phyloP scores from a whole-genome alignment of 2,113 vertebrate genomes.

The Anarrhichthys ocellatus region DNA sequence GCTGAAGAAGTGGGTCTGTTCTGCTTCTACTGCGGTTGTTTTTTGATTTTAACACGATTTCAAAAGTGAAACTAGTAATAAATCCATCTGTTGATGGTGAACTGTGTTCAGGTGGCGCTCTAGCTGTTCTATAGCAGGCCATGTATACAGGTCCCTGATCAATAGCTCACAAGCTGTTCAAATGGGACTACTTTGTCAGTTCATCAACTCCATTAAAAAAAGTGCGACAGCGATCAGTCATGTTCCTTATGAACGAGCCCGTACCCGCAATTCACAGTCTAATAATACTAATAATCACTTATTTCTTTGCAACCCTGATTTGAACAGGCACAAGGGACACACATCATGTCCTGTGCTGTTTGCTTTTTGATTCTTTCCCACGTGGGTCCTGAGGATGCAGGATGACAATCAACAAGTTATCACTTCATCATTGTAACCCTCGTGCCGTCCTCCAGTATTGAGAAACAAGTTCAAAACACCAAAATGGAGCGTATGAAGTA shows the following conservation, averaged over 20 bases:
- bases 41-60: background rate
- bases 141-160: background rate
- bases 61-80: background rate
- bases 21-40: too few relatives aligned
- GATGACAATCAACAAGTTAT: background rate
- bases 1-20: background rate
- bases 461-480: background rate
- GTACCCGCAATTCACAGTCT: background rate
- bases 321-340: background rate
- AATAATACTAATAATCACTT: background rate
- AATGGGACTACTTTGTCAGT: background rate
- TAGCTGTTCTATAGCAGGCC: background rate
- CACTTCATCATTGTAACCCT: background rate
- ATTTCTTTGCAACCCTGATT: background rate
- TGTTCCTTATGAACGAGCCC: background rate
- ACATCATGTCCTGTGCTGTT: too few relatives aligned
- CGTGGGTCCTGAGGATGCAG: background rate
- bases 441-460: too few relatives aligned
- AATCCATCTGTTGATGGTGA: background rate
- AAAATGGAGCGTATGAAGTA: background rate
- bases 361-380: too few relatives aligned
- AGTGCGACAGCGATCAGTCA: background rate
- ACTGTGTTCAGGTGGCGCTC: background rate
- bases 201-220: background rate
- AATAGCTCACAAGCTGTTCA: too few relatives aligned